Evolutionary conservation across 2,797 vertebrate genomes (phyloP), one percentile per base, ranked within the genome.

Genomic region (Macropus fuliginosus): DNA sequence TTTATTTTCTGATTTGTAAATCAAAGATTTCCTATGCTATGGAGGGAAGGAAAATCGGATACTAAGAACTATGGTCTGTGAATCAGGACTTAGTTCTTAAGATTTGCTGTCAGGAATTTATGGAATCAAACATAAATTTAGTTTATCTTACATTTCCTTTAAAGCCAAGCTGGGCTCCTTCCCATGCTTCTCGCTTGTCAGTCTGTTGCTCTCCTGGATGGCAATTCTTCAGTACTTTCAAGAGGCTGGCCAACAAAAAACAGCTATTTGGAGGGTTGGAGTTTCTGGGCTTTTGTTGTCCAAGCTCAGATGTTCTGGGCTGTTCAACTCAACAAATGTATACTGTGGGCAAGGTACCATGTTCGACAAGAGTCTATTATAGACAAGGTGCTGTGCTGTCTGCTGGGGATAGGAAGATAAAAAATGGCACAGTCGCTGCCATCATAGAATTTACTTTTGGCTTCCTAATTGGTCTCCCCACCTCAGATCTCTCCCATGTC

Each of bases 221-320:
- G 74, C 40, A 87, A 50, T 10, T 50, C 74, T 87, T 40, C 21
- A 4, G 24, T 27, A 27, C 40, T 87, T 87, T 94, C 93, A 97
- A 97, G 94, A 81, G 81, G 95, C 91, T 96, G 95, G 97, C 94
- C 97, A 98, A 97, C 34, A 87, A 50, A 87, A 87, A 18, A 24
- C 40, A 87, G 40, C 74, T 50, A 9, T 50, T 87, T 87, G 74
- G 66, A 87, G 74, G 9, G 9, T 87, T 50, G 74, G 74, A 46
- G 40, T 40, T 27, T 50, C 40, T 87, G 74, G 74, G 24, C 21
- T 50, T 46, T 87, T 27, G 50, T 46, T 27, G 9, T 50, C 50
- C 40, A 46, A 87, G 74, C 40, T 87, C 74, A 87, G 9, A 87
- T 1, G 66, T 46, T 81, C 40, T 87, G 40, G 40, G 21, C 24